Conservation (phyloP, 2,113 vertebrate species). For the Thalassarche chlororhynchos region DNA sequence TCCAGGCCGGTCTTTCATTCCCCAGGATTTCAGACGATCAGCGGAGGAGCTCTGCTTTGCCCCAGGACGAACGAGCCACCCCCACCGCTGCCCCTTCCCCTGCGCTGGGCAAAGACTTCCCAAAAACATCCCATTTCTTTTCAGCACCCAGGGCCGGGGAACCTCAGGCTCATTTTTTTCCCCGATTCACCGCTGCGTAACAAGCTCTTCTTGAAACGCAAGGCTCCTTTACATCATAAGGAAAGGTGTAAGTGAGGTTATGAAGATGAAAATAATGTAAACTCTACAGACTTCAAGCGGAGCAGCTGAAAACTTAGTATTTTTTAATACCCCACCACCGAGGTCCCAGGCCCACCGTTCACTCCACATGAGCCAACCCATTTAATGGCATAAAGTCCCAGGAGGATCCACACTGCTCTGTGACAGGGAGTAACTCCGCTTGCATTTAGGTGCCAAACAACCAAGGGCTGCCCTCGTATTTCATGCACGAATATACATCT, state of each 20-base stretch:
- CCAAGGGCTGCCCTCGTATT: neutral
- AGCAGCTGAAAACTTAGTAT: neutral
- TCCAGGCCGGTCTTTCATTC: neutral
- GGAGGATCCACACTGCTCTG: neutral
- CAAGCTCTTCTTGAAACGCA: neutral
- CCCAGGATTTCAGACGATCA: neutral
- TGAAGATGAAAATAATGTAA: neutral
- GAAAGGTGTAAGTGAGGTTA: neutral
- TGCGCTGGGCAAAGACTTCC: neutral
- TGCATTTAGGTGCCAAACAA: neutral
- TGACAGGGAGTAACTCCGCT: neutral
- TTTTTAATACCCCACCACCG: neutral
- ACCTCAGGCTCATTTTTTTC: neutral
- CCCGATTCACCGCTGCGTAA: fast-evolving
- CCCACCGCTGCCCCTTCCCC: fast-evolving
- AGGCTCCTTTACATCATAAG: neutral
- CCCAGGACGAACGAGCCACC: fast-evolving
- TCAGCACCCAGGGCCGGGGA: neutral
- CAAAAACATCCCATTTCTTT: neutral
- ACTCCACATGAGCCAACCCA: neutral
- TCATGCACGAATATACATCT: neutral
- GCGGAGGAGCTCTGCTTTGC: neutral
- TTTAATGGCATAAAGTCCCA: neutral
- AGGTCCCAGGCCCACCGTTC: neutral
- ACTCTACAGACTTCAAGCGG: neutral